Evolutionary conservation across 2,888 invertebrate species (phyloP).

Genomic region (Athetis lepigone): DNA sequence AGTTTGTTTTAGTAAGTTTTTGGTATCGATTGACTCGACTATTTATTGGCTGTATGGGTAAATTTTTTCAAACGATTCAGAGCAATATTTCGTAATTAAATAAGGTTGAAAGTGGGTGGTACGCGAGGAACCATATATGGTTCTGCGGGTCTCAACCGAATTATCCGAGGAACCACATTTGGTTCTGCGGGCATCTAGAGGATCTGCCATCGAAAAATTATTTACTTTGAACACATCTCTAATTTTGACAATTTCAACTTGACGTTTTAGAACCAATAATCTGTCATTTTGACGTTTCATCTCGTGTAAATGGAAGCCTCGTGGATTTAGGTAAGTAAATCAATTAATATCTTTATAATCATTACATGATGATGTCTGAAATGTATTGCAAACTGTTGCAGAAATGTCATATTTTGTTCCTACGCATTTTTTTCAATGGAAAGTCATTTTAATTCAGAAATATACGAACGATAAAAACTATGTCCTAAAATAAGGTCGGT

Average conservation of each 20-base stretch:
- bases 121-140: too few relatives aligned
- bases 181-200: too few relatives aligned
- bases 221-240: neutral
- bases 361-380: neutral
- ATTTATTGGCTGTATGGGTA: too few relatives aligned
- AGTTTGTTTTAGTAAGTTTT: too few relatives aligned
- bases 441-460: neutral
- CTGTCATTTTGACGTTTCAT: constrained; percentile 9
- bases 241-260: constrained; percentile 8
- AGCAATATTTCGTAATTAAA: too few relatives aligned
- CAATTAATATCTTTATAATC: neutral
- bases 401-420: neutral
- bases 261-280: constrained; percentile 4
- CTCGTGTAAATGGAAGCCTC: neutral
- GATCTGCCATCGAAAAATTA: constrained; percentile 1
- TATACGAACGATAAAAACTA: too few relatives aligned
- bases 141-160: too few relatives aligned
- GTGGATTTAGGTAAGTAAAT: neutral
- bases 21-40: too few relatives aligned
- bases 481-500: too few relatives aligned
- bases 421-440: neutral
- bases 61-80: too few relatives aligned
- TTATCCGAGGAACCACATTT: too few relatives aligned
- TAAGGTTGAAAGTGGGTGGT: too few relatives aligned
- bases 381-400: neutral